Conservation (phyloP, 2,113 vertebrate species). For the Hypocryptadius cinnamomeus region DNA sequence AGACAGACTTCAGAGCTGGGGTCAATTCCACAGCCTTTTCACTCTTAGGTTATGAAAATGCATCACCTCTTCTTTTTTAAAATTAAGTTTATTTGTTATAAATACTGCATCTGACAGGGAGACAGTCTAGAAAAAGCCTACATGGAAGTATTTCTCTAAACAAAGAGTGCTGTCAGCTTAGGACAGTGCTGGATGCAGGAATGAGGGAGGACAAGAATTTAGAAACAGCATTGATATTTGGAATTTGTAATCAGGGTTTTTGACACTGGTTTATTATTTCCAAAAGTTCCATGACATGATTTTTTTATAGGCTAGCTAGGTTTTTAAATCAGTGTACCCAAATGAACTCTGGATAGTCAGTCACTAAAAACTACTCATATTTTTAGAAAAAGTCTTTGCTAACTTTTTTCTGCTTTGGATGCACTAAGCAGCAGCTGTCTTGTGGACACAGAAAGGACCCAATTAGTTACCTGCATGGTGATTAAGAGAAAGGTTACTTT, state of each 20-base stretch:
- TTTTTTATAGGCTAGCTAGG: neutral
- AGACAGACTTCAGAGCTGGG: neutral
- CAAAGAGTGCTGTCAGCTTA: neutral
- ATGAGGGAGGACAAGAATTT: neutral
- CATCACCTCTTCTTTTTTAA: neutral
- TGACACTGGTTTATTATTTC: neutral
- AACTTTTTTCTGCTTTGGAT: neutral
- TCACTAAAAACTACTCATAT: neutral
- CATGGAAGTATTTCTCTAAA: neutral
- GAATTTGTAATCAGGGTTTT: neutral
- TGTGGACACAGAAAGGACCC: neutral
- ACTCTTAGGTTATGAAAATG: neutral
- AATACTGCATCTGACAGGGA: neutral
- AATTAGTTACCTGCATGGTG: fast-evolving
- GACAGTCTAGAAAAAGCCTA: neutral
- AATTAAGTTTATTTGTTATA: neutral
- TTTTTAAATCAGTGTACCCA: neutral
- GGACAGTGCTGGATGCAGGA: neutral
- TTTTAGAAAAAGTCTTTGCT: neutral
- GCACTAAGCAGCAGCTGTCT: neutral
- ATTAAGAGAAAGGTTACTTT: neutral
- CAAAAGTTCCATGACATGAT: neutral
- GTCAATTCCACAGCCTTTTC: neutral
- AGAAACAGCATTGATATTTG: neutral
- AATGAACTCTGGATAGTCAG: neutral